A percentile compares a stretch with the other conserved stretches of the same genome.
These are phyloP conservation scores for Pterois miles DNA, from an alignment of 2,797 vertebrate genomes.

Conservation along the genomic window DNA sequence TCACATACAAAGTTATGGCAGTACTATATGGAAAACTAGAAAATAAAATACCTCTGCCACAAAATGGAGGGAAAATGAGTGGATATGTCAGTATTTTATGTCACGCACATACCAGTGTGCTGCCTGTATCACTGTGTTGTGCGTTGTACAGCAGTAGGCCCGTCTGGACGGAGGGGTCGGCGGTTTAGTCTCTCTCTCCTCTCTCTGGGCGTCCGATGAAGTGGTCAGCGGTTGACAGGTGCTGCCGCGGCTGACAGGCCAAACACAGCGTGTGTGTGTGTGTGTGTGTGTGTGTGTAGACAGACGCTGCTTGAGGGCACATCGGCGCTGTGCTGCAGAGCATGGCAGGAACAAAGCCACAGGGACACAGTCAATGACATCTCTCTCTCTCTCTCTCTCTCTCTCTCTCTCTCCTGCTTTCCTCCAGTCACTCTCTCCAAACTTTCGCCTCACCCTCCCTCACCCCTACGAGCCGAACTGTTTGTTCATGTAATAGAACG, in stretches of 20 bases:
- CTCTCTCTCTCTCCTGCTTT: slow-evolving; percentile 41
- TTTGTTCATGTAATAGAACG: not conserved
- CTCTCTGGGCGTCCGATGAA: slow-evolving; percentile 73
- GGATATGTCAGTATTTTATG: not conserved
- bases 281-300: slow-evolving; percentile 9
- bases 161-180: slow-evolving; percentile 47
- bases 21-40: not conserved
- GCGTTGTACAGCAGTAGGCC: not conserved
- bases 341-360: slow-evolving; percentile 78
- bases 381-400: slow-evolving; percentile 57
- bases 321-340: slow-evolving; percentile 71
- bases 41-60: not conserved
- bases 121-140: not conserved
- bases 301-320: slow-evolving; percentile 58
- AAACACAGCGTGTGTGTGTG: slow-evolving; percentile 51
- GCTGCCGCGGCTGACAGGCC: slow-evolving; percentile 77
- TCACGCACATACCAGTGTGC: not conserved
- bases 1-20: not conserved
- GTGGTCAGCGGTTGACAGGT: slow-evolving; percentile 84
- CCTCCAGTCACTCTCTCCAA: not conserved
- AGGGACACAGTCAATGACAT: slow-evolving; percentile 76
- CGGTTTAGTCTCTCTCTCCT: slow-evolving; percentile 5
- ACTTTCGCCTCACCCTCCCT: slow-evolving; percentile 13
- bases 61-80: not conserved
- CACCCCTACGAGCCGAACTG: not conserved